A percentile compares a stretch with the other conserved stretches of the same genome.
Conservation (phyloP, 2,113 vertebrate genomes). For the Chelonoidis abingdonii region DNA sequence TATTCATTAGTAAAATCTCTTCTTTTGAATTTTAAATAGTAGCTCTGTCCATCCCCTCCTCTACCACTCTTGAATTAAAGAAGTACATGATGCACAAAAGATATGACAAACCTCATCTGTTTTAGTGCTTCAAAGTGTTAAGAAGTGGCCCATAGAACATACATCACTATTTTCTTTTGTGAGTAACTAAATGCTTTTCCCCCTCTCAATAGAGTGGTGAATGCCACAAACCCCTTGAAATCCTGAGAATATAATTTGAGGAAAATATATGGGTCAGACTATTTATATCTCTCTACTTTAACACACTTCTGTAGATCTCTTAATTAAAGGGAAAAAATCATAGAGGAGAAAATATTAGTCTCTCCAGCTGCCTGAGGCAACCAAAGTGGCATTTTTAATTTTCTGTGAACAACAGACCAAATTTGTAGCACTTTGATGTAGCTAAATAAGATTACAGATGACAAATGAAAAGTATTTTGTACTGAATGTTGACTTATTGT, state of each 20-base stretch:
- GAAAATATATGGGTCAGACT: neutral
- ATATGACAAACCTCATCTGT: neutral
- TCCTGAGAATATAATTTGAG: neutral
- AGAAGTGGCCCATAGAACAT: neutral
- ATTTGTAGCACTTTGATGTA: neutral
- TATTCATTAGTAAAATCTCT: neutral
- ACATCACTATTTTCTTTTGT: neutral
- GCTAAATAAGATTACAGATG: neutral
- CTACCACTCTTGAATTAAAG: neutral
- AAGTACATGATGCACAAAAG: neutral
- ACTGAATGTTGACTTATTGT: accelerated
- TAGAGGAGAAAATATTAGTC: neutral
- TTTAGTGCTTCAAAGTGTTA: neutral
- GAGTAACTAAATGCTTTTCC: neutral
- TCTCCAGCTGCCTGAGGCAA: neutral
- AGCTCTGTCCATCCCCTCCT: neutral
- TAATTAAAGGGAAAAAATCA: slow-evolving; percentile 25
- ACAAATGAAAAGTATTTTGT: neutral
- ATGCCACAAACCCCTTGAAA: neutral
- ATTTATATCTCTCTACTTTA: neutral
- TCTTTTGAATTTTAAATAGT: slow-evolving; percentile 9
- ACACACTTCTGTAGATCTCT: neutral
- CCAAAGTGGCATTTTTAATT: neutral
- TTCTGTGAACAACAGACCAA: neutral
- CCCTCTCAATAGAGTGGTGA: neutral